These are phyloP conservation scores for Tetraneura akinire DNA, from an alignment of 1,140 invertebrate genomes.

Conservation along the genomic window DNA sequence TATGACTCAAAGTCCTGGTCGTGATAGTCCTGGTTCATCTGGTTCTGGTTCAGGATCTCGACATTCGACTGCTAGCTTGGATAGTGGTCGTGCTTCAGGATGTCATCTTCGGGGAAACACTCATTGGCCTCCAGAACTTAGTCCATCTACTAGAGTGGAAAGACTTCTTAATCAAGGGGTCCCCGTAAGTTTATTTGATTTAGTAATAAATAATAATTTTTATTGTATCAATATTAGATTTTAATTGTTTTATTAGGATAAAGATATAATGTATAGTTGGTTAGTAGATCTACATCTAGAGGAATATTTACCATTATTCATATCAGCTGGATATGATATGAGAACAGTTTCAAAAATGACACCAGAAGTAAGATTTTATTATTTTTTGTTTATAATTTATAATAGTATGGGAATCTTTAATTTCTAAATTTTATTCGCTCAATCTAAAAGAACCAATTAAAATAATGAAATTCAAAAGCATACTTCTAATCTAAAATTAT, in stretches of 20 bases:
- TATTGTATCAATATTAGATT: constrained; percentile 19
- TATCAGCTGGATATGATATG: constrained; percentile 95
- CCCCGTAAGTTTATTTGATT: constrained; percentile 58
- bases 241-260: constrained; percentile 68
- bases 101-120: constrained; percentile 69
- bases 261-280: constrained; percentile 93
- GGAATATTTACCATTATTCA: constrained; percentile 92
- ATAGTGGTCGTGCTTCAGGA: constrained; percentile 83
- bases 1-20: constrained; percentile 79
- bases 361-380: constrained; percentile 84
- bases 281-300: constrained; percentile 92
- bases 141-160: constrained; percentile 62
- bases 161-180: constrained; percentile 68
- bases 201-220: background rate
- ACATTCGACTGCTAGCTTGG: constrained; percentile 89
- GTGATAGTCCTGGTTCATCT: constrained; percentile 85
- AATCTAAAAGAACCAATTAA: too few species aligned
- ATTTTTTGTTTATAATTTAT: background rate
- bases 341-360: constrained; percentile 97
- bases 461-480: too few species aligned
- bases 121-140: constrained; percentile 71
- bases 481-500: too few species aligned
- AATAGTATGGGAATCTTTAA: too few species aligned
- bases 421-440: too few species aligned
- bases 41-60: constrained; percentile 72